These are phyloP conservation scores for Oxycera nigricornis DNA, from an alignment of 2,888 invertebrate genomes.

Conservation along the genomic window DNA sequence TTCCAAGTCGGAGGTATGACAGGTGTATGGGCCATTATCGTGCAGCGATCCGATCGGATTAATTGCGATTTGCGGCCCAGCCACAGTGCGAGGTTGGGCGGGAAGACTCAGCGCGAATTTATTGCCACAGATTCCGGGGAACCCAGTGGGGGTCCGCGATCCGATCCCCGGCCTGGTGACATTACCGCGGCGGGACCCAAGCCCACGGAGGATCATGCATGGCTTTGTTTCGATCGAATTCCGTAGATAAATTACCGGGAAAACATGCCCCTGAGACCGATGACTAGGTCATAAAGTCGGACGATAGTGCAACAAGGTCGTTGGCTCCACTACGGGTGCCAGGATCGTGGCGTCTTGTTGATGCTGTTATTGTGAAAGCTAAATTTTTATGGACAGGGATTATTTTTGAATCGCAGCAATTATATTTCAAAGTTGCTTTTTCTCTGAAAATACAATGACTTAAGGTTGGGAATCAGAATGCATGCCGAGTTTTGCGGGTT, in stretches of 20 bases:
- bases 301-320: background rate
- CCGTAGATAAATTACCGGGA: background rate
- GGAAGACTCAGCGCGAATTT: slow-evolving; percentile 17
- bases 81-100: background rate
- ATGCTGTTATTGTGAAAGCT: too few species aligned
- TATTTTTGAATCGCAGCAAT: too few species aligned
- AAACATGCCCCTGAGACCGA: background rate
- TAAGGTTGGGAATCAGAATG: too few species aligned
- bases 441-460: too few species aligned
- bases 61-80: background rate
- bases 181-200: background rate
- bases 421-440: too few species aligned
- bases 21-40: slow-evolving; percentile 1
- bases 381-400: too few species aligned
- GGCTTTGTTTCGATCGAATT: background rate
- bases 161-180: background rate
- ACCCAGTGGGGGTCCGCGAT: slow-evolving; percentile 2
- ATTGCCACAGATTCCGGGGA: background rate
- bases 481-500: too few species aligned
- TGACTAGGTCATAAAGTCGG: slow-evolving; percentile 28
- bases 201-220: background rate
- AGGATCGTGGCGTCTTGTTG: too few species aligned
- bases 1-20: slow-evolving; percentile 10
- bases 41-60: background rate
- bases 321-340: background rate